Evolutionary conservation across 2,888 invertebrate species (phyloP), one percentile per base, ranked within the genome.

Genomic region (Actias luna): DNA sequence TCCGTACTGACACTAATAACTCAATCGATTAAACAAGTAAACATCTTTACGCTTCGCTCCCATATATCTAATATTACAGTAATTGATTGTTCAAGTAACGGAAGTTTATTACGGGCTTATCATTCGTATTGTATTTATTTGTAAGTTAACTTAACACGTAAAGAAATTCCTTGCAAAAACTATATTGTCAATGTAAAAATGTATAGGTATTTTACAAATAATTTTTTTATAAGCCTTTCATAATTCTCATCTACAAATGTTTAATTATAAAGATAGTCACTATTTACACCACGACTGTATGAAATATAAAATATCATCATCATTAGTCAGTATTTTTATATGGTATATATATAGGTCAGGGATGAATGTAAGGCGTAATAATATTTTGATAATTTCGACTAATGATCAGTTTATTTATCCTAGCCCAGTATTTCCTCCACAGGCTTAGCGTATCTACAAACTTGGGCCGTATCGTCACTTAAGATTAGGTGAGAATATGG

Each of bases 1-100:
- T 70, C 73, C 68, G 63, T 63, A 72, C 67, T 77, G 82, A 79
- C 82, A 77, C 71, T 84, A 76, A 84, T 79, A 77, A 52, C 39
- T 27, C 58, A 57, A 42, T 31, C 33, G 52, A 52, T 52, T 27
- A 52, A 29, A 27, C 29, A 52, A 25, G 27, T 27, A 52, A 29
- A 52, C 75, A 71, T 72, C 69, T 74, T 70, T 72, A 67, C 67
- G 68, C 70, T 67, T 69, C 18, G 46, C 7, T 46, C 8, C 22
- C 10, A 46, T 46, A 22, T 46, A 46, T 46, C 22, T 46, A 22
- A 8, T 3, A 4, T 5, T 12, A 46, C 5, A 22, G 18, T 46
- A 46, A 46, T 46, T 46, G 22, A 39, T 39, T 16, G n/a, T 5
- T 39, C 16, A 1, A n/a, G n/a, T 39, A 39, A 36, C 16, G 39